Percentiles rank a stretch among this genome's conserved stretches.
phyloP scores from a whole-genome alignment of 2,888 invertebrate genomes.

The Drosophila infuscata region DNA sequence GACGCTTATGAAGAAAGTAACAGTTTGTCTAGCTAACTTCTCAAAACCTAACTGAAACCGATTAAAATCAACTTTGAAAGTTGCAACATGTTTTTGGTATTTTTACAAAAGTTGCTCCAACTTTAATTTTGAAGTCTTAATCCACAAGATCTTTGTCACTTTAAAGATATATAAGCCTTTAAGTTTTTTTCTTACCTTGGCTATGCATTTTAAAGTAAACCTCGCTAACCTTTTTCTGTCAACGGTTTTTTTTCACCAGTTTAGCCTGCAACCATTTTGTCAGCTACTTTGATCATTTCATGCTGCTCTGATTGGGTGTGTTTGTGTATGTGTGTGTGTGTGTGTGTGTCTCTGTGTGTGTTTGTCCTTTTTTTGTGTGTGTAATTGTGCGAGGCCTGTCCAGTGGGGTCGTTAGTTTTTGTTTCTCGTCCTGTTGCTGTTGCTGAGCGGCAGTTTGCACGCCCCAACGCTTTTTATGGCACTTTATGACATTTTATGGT shows the following conservation, averaged over 20 bases:
- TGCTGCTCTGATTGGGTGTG: conserved; percentile 32
- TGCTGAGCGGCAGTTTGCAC: conserved; percentile 58
- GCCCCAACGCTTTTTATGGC: conserved; percentile 69
- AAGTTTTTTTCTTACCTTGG: neutral
- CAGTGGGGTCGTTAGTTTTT: conserved; percentile 49
- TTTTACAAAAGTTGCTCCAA: neutral
- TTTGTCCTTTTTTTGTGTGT: conserved; percentile 31
- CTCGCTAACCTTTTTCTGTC: conserved; percentile 27
- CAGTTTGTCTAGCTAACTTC: conserved; percentile 10
- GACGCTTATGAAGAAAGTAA: conserved; percentile 6
- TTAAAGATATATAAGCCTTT: conserved; percentile 14
- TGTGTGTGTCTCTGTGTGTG: conserved; percentile 16
- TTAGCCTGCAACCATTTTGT: conserved; percentile 48
- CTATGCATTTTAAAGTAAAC: too few relatives aligned
- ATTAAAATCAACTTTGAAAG: conserved; percentile 6
- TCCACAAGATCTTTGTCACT: neutral
- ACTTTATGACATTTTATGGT: conserved; percentile 48
- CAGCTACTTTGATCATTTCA: conserved; percentile 63
- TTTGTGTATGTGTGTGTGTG: conserved; percentile 23
- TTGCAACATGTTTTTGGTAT: neutral
- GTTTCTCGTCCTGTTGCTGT: conserved; percentile 27
- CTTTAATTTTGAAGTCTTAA: neutral
- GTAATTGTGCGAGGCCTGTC: conserved; percentile 9
- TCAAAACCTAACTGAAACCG: neutral
- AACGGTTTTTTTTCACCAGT: conserved; percentile 34